Evolutionary conservation across 2,113 vertebrate species (phyloP).

Genomic region (Chlorodrepanis virens): DNA sequence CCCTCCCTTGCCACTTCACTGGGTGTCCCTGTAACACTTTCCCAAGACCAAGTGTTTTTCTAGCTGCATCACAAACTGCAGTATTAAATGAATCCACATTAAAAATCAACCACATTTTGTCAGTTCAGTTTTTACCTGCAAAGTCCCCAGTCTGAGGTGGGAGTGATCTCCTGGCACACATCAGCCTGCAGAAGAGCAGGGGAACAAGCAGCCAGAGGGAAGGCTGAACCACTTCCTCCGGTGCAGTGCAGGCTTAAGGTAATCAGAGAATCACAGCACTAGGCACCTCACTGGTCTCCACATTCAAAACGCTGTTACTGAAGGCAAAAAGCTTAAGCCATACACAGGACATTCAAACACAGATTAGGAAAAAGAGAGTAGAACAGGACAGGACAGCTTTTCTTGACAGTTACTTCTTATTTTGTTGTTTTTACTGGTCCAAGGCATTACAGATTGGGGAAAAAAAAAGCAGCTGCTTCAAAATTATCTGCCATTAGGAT

Average conservation of each 20-base stretch:
- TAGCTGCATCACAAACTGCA: not conserved
- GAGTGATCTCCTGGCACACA: not conserved
- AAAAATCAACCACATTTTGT: not conserved
- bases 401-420: not conserved
- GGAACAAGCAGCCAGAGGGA: not conserved
- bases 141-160: rapidly evolving
- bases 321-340: not conserved
- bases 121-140: not conserved
- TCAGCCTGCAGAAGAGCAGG: not conserved
- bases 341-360: not conserved
- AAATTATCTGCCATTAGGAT: not conserved
- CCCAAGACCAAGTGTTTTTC: not conserved
- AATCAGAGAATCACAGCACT: not conserved
- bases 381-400: not conserved
- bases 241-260: not conserved
- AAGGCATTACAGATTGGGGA: not conserved
- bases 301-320: rapidly evolving
- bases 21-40: not conserved
- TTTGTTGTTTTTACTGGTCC: not conserved
- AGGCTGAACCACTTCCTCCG: not conserved
- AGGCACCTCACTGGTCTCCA: not conserved
- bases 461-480: not conserved
- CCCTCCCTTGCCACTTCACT: not conserved
- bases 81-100: not conserved
- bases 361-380: not conserved